These are phyloP conservation scores for Lepidocyrtoides sp. DNA, from an alignment of 2,888 invertebrate genomes.

Conservation along the genomic window DNA sequence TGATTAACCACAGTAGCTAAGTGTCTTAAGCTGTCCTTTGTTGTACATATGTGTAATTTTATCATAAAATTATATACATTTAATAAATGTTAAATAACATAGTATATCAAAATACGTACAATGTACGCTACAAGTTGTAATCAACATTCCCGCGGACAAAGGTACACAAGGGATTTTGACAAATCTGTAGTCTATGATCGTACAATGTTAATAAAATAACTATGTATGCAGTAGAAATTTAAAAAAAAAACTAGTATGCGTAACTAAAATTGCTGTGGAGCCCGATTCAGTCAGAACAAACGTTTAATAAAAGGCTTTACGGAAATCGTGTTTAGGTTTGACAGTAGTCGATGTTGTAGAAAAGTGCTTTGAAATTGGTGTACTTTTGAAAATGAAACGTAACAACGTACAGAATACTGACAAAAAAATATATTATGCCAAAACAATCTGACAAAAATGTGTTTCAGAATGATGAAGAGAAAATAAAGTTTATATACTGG, in stretches of 20 bases:
- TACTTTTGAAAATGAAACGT: neutral
- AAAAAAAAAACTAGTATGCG: too few species aligned
- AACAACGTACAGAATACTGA: neutral
- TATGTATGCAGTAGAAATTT: neutral
- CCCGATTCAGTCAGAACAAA: neutral
- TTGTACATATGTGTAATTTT: neutral
- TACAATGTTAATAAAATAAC: neutral
- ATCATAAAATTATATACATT: neutral
- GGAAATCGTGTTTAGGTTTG: neutral
- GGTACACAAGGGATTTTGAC: neutral
- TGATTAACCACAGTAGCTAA: neutral
- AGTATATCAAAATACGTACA: too few species aligned
- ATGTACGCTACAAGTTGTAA: too few species aligned
- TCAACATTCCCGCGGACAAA: neutral
- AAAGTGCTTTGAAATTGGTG: neutral
- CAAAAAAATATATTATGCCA: slow-evolving; percentile 3
- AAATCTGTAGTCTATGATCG: neutral
- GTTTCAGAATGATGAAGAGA: slow-evolving; percentile 6
- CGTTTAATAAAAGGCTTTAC: neutral
- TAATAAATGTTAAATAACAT: neutral
- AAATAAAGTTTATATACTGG: slow-evolving; percentile 39
- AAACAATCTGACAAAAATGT: slow-evolving; percentile 38
- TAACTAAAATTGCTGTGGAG: neutral
- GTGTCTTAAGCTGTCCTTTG: neutral
- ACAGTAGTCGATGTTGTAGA: slow-evolving; percentile 26